Evolutionary conservation across 2,888 invertebrate species (phyloP).

Genomic region (Azorinus chamasolen): DNA sequence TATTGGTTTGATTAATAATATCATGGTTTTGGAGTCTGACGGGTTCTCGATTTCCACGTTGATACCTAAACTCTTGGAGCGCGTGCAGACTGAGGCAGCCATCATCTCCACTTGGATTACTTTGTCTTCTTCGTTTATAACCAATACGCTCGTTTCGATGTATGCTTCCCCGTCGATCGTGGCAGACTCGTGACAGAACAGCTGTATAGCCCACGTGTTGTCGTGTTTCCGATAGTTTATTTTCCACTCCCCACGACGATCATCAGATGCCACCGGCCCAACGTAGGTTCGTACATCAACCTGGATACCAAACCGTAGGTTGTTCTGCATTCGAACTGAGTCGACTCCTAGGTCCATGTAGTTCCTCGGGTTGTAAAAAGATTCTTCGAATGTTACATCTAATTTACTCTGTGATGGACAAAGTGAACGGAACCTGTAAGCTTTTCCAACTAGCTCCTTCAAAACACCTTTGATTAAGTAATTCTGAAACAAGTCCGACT

Average conservation of each 20-base stretch:
- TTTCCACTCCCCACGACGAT: slow-evolving; percentile 85
- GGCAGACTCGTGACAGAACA: slow-evolving; percentile 85
- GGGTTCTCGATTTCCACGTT: slow-evolving; percentile 75
- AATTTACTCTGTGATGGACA: slow-evolving; percentile 82
- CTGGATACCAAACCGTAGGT: slow-evolving; percentile 85
- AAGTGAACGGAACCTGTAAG: slow-evolving; percentile 85
- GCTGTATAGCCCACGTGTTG: slow-evolving; percentile 82
- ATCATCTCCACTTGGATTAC: slow-evolving; percentile 84
- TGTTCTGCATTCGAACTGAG: slow-evolving; percentile 85
- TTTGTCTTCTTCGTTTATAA: slow-evolving; percentile 83
- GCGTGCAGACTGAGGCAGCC: slow-evolving; percentile 74
- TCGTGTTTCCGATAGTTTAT: slow-evolving; percentile 85
- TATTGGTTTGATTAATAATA: slow-evolving; percentile 83
- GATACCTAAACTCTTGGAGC: slow-evolving; percentile 80
- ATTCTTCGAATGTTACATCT: slow-evolving; percentile 77
- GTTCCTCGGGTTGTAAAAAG: slow-evolving; percentile 84
- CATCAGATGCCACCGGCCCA: slow-evolving; percentile 83
- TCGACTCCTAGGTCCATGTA: slow-evolving; percentile 84
- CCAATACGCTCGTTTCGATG: slow-evolving; percentile 82
- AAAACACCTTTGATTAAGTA: slow-evolving; percentile 70
- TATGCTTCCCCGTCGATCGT: slow-evolving; percentile 82
- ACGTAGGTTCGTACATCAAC: slow-evolving; percentile 85
- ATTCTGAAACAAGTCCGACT: slow-evolving; percentile 68
- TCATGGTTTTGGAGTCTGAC: slow-evolving; percentile 80
- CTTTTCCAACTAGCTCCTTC: slow-evolving; percentile 81